Percentiles rank a stretch among this genome's conserved stretches.
These are phyloP conservation scores for Drosophila antonietae DNA, from an alignment of 2,888 invertebrate species.

Conservation along the genomic window DNA sequence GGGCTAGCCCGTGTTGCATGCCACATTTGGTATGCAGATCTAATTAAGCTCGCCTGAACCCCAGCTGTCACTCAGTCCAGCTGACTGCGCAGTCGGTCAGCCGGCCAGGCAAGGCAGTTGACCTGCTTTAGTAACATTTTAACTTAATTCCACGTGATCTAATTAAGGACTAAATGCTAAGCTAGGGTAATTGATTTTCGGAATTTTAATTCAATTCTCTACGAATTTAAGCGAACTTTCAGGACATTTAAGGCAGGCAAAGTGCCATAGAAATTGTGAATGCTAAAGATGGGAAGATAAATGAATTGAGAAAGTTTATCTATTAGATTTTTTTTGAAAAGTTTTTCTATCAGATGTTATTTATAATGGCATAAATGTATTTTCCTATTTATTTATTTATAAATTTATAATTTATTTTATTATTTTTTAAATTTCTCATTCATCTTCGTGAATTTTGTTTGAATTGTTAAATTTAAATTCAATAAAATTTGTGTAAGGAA, in stretches of 20 bases:
- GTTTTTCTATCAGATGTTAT: too few species aligned
- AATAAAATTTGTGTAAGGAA: too few species aligned
- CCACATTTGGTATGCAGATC: conserved; percentile 70
- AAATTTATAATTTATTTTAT: too few species aligned
- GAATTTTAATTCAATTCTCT: background rate
- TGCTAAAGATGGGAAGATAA: background rate
- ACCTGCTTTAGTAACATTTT: conserved; percentile 58
- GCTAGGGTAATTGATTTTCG: background rate
- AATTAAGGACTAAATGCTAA: conserved; percentile 15
- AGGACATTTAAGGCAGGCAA: background rate
- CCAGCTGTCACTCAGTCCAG: conserved; percentile 44
- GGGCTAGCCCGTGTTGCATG: conserved; percentile 14
- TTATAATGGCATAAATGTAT: too few species aligned
- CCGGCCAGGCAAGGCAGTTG: conserved; percentile 11
- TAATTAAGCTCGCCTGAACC: conserved; percentile 69
- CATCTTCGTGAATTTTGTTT: background rate
- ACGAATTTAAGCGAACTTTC: background rate
- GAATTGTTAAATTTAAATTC: background rate
- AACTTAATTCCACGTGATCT: conserved; percentile 15
- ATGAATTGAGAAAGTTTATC: background rate
- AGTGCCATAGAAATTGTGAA: background rate
- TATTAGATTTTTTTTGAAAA: too few species aligned
- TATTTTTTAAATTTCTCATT: background rate
- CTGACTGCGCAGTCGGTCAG: background rate
- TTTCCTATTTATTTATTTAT: too few species aligned